Conservation (phyloP, 2,113 vertebrate species). For the Chlorocebus sabaeus region DNA sequence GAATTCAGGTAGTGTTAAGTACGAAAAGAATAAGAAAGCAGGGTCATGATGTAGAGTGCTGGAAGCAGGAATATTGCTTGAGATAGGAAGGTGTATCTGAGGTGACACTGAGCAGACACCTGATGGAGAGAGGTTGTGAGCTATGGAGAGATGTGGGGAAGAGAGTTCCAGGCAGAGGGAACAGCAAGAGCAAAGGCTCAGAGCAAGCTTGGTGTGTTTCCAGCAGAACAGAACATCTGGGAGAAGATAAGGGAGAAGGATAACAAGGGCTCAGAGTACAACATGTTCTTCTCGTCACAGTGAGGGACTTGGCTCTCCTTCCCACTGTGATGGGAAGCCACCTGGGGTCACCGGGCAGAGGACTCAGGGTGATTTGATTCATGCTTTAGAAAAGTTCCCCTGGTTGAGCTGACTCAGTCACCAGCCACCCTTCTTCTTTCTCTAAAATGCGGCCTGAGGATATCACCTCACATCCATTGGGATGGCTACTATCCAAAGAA, state of each 20-base stretch:
- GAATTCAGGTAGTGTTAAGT: background rate
- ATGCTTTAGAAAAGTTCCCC: background rate
- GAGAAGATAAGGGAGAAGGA: background rate
- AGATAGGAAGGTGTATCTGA: fast-evolving
- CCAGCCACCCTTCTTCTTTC: background rate
- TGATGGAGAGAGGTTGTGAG: background rate
- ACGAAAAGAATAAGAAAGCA: background rate
- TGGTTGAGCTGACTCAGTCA: background rate
- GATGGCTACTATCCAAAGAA: background rate
- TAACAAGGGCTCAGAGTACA: background rate
- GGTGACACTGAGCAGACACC: background rate
- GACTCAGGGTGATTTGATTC: background rate
- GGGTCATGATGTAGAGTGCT: background rate
- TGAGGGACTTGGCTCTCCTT: background rate
- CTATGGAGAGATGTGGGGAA: background rate
- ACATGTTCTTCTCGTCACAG: background rate
- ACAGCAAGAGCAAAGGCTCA: background rate
- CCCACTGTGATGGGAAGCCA: background rate
- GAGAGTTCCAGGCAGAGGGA: background rate
- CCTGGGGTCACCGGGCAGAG: background rate
- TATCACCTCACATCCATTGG: background rate
- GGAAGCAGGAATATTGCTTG: background rate
- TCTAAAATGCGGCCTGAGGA: background rate
- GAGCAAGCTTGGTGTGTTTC: background rate
- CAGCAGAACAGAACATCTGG: background rate